Evolutionary conservation across 2,113 vertebrate species (phyloP).

Genomic region (Anhinga rufa): DNA sequence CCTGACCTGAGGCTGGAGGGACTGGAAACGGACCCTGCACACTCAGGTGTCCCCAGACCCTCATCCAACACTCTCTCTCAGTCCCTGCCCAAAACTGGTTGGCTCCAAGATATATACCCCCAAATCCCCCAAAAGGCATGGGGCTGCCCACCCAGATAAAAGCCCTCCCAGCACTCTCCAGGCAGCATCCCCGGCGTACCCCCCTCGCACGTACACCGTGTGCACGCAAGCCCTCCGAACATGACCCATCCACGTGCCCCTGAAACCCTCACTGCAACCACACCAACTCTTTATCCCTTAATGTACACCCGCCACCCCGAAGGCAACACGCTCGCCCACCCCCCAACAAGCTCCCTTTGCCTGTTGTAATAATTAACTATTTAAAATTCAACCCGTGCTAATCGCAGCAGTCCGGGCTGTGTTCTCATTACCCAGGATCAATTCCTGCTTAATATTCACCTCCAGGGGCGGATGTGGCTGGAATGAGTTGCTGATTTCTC

Average conservation of each 20-base stretch:
- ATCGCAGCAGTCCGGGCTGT: constrained; percentile 60
- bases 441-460: constrained; percentile 82
- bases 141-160: not conserved
- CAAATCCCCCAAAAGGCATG: not conserved
- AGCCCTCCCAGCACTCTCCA: not conserved
- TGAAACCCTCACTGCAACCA: not conserved
- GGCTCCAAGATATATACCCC: fast-evolving
- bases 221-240: not conserved
- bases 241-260: not conserved
- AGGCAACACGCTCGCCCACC: not conserved
- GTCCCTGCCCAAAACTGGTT: not conserved
- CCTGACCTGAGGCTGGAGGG: not conserved
- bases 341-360: not conserved
- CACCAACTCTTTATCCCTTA: not conserved
- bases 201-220: not conserved
- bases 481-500: constrained; percentile 69
- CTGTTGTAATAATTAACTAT: constrained; percentile 73
- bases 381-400: constrained; percentile 74
- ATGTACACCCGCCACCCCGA: not conserved
- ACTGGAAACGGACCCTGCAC: not conserved
- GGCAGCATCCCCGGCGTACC: not conserved
- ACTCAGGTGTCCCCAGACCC: not conserved
- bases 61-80: not conserved
- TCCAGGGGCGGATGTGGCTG: constrained; percentile 70
- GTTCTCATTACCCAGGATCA: constrained; percentile 79